Evolutionary conservation across 2,888 invertebrate species (phyloP).

Genomic region (Tuberolachnus salignus): DNA sequence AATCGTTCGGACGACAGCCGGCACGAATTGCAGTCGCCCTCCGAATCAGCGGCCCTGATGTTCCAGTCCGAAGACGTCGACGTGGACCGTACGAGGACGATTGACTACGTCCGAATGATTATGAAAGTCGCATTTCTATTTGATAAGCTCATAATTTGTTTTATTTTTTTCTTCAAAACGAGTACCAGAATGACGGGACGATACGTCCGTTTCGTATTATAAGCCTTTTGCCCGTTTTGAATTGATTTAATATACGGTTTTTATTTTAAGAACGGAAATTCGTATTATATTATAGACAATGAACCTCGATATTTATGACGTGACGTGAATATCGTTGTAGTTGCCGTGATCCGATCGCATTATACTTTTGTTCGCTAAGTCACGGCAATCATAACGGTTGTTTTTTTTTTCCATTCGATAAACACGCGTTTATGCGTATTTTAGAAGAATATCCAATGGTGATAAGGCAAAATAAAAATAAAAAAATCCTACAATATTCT

Average conservation of each 20-base stretch:
- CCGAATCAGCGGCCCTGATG: no score
- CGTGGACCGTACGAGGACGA: no score
- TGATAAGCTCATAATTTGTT: not conserved
- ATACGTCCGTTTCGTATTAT: not conserved
- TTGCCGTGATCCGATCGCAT: conserved; percentile 28
- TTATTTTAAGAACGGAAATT: conserved; percentile 18
- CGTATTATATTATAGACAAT: not conserved
- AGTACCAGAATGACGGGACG: not conserved
- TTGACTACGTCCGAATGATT: no score
- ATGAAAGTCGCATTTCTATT: no score
- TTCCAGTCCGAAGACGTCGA: no score
- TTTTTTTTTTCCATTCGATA: conserved; percentile 4
- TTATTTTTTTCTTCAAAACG: conserved; percentile 11
- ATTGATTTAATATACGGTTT: conserved; percentile 28
- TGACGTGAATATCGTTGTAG: conserved; percentile 26
- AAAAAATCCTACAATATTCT: no score
- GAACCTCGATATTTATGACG: conserved; percentile 28
- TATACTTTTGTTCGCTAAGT: conserved; percentile 18
- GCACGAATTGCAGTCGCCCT: no score
- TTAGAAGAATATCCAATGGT: not conserved
- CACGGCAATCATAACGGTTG: conserved; percentile 34
- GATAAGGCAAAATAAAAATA: not conserved
- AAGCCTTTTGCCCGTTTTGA: not conserved
- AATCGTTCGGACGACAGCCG: no score
- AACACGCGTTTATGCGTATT: conserved; percentile 34